Percentiles rank a stretch among this genome's conserved stretches.
Evolutionary conservation across 2,113 vertebrate species (phyloP).

Genomic region (Gopherus flavomarginatus): DNA sequence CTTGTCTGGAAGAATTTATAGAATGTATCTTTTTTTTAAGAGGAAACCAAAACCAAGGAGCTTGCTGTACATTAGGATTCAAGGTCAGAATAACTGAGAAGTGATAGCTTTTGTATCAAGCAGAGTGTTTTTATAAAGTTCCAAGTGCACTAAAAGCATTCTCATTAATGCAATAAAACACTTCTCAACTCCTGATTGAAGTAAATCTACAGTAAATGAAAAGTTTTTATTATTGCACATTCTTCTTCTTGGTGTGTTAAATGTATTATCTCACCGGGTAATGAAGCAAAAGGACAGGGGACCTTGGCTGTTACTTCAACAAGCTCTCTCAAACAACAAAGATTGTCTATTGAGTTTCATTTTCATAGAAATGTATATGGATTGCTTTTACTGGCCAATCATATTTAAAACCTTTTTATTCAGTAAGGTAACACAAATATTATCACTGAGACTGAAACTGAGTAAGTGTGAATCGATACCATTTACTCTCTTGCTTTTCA

Average conservation of each 20-base stretch:
- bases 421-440: background rate
- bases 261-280: background rate
- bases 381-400: background rate
- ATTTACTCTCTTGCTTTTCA: background rate
- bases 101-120: background rate
- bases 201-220: background rate
- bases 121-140: background rate
- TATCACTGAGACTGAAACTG: background rate
- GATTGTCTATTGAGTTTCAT: background rate
- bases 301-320: background rate
- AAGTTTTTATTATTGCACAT: background rate
- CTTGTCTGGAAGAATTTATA: background rate
- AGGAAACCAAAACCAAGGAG: background rate
- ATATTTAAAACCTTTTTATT: background rate
- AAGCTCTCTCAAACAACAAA: background rate
- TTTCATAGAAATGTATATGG: background rate
- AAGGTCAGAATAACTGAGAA: background rate
- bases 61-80: background rate
- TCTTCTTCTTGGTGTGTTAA: background rate
- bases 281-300: background rate
- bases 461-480: background rate
- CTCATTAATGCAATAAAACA: background rate
- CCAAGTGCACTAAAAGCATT: slow-evolving; percentile 2
- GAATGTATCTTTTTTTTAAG: background rate
- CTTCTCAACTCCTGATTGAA: background rate